Base-by-base conservation (phyloP, 2,113 vertebrate species). In the Leucoraja erinaceus region DNA sequence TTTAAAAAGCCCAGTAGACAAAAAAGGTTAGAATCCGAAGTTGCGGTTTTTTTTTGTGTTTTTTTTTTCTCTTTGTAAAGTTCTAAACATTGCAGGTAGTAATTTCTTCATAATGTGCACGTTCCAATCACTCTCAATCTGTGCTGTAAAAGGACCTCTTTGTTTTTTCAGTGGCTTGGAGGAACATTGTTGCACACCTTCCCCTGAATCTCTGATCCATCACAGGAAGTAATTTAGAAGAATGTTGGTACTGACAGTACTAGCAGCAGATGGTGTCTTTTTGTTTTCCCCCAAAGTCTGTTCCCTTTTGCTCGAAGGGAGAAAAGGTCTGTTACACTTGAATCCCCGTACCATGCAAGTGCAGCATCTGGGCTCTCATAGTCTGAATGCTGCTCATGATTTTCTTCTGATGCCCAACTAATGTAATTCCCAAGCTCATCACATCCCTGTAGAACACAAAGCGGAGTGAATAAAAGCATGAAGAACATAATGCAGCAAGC, bases 331-430 rank as follows among this genome's bases (percentile, higher is more conserved):
- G 94, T 99, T 98, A 99, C 97, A 99, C 99, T 96, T 99, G 98
- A 95, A 99, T 96, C 47, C 99, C 99, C 7, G 98, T 98, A 94
- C 98, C 98, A n/a, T 99, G 99, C 94, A 99, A 97, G 94, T 99
- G 98, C 93, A 99, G 95, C 98, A 99, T 98, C 96, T 99, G 99
- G 94, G 98, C 98, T 97, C 98, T 98, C 97, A 97, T 99, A 96
- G 98, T 99, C 97, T 99, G 99, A 98, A 99, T 98, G 98, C 98
- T 99, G 97, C 98, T 99, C 98, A 99, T 98, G 95, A 99, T 98
- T 97, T 99, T 99, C 96, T 99, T 99, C 95, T 99, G 99, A 97
- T 99, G 99, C 94, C 98, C 99, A 95, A 98, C 98, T 95, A 99
- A 96, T 93, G 98, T 97, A 96, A 99, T 99, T 93, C 99, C 99